Evolutionary conservation across 1,140 invertebrate species (phyloP).

Genomic region (Hormaphis cornu): DNA sequence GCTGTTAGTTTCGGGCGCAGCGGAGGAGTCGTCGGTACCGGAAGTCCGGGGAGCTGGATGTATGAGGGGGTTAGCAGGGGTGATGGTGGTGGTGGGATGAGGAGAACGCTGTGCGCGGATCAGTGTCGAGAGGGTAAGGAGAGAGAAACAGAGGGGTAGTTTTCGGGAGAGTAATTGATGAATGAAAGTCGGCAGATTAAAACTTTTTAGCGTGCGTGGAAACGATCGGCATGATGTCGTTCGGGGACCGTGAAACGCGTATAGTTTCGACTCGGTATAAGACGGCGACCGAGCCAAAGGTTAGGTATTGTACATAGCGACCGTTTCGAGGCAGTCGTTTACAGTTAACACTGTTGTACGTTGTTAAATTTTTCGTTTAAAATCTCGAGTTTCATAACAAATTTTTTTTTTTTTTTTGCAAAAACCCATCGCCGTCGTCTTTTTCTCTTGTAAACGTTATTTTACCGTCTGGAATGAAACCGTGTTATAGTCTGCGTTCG

Average conservation of each 20-base stretch:
- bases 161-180: slow-evolving; percentile 24
- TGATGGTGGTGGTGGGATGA: background rate
- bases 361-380: too few species aligned
- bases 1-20: background rate
- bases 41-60: background rate
- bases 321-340: too few species aligned
- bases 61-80: background rate
- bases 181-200: slow-evolving; percentile 28
- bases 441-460: too few species aligned
- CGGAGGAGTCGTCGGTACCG: background rate
- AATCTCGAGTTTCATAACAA: too few species aligned
- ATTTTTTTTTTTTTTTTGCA: too few species aligned
- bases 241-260: slow-evolving; percentile 17
- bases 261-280: too few species aligned
- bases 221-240: slow-evolving; percentile 28
- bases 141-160: background rate
- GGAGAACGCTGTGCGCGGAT: background rate
- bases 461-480: too few species aligned
- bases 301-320: too few species aligned
- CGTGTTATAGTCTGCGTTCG: too few species aligned
- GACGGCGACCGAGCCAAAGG: too few species aligned
- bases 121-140: background rate
- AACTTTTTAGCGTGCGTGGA: slow-evolving; percentile 2
- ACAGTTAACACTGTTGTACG: too few species aligned
- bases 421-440: too few species aligned